These are phyloP conservation scores for Apodemus sylvaticus DNA, from an alignment of 2,113 vertebrate genomes.

Conservation along the genomic window DNA sequence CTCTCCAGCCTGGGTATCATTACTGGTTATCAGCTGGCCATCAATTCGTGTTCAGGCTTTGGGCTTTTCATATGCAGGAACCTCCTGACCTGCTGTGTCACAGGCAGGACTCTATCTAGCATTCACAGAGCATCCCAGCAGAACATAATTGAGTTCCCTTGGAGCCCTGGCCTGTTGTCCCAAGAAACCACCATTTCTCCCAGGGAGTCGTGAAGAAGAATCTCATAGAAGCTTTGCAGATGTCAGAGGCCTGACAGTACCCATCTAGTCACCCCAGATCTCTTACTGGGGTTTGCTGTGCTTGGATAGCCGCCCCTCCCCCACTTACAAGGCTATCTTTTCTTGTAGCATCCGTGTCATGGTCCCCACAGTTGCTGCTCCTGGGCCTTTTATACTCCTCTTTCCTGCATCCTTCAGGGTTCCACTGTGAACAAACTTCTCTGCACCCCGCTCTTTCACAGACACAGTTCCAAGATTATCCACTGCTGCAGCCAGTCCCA, in stretches of 20 bases:
- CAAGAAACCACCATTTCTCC: background rate
- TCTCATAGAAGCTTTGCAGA: background rate
- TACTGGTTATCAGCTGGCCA: background rate
- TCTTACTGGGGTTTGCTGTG: background rate
- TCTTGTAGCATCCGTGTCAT: background rate
- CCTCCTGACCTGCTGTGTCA: background rate
- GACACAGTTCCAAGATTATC: background rate
- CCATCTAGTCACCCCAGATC: background rate
- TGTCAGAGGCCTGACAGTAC: background rate
- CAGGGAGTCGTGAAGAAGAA: background rate
- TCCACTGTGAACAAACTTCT: background rate
- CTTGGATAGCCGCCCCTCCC: background rate
- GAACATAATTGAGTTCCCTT: background rate
- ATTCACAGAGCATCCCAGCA: background rate
- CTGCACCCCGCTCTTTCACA: background rate
- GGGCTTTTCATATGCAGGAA: background rate
- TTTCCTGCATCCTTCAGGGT: background rate
- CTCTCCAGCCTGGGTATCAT: background rate
- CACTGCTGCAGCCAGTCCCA: too few relatives aligned
- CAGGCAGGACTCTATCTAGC: background rate
- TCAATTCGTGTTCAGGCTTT: too few relatives aligned
- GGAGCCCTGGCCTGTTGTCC: background rate
- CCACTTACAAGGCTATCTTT: background rate
- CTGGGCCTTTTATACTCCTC: fast-evolving
- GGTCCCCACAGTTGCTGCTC: fast-evolving